Evolutionary conservation across 2,797 vertebrate genomes (phyloP).

Genomic region (Parauchenoglanis ngamensis): DNA sequence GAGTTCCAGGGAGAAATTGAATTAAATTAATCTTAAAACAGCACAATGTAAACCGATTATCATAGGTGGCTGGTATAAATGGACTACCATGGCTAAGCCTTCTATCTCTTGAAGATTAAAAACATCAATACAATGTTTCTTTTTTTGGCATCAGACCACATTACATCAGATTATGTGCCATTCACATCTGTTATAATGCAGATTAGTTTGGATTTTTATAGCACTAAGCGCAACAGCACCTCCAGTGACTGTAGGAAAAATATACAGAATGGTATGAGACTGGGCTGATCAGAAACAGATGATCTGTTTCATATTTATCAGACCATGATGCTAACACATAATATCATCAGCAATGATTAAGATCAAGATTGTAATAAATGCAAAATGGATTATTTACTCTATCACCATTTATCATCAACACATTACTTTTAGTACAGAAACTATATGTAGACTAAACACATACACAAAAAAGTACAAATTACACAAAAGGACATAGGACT

Average conservation of each 20-base stretch:
- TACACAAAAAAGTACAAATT: not conserved
- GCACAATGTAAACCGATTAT: not conserved
- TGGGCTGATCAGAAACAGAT: not conserved
- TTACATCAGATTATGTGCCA: not conserved
- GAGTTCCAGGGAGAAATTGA: not conserved
- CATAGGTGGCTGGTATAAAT: not conserved
- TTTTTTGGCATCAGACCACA: not conserved
- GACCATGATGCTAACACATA: not conserved
- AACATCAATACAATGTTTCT: not conserved
- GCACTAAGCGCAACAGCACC: not conserved
- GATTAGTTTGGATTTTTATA: not conserved
- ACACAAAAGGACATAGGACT: not conserved
- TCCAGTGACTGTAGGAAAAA: not conserved
- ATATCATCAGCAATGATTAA: not conserved
- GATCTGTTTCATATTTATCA: not conserved
- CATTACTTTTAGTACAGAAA: not conserved
- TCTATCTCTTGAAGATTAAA: not conserved
- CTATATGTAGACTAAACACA: not conserved
- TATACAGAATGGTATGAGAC: not conserved
- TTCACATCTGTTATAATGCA: not conserved
- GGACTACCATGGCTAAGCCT: not conserved
- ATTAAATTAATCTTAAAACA: not conserved
- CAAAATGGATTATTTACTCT: not conserved
- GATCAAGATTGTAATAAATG: not conserved
- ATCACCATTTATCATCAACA: not conserved